Conservation (phyloP, 2,888 invertebrate species). For the Dendrolimus houi region DNA sequence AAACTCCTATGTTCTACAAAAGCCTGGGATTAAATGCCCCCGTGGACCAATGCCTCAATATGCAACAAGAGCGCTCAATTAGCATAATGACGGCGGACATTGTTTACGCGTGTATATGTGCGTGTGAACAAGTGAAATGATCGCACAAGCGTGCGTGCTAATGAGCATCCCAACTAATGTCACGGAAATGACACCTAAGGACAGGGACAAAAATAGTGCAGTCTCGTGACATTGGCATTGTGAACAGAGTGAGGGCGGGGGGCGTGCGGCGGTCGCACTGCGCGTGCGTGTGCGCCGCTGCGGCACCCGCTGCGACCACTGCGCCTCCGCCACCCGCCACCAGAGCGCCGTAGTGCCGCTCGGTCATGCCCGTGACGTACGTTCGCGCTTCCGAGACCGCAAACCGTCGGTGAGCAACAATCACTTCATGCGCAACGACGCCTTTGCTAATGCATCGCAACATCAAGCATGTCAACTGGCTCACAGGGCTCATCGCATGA, state of each 20-base stretch:
- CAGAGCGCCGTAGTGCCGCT: background rate
- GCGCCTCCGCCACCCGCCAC: background rate
- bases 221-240: conserved; percentile 41
- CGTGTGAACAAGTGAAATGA: background rate
- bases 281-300: conserved; percentile 3
- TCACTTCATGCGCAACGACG: too few relatives aligned
- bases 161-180: background rate
- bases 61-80: too few relatives aligned
- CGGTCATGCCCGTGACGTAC: conserved; percentile 43
- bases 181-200: conserved; percentile 25
- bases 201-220: conserved; percentile 29
- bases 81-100: background rate
- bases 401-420: too few relatives aligned
- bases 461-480: too few relatives aligned
- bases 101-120: background rate
- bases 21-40: too few relatives aligned
- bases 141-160: background rate
- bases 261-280: conserved; percentile 3
- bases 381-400: conserved; percentile 22
- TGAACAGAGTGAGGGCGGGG: conserved; percentile 11
- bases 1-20: too few relatives aligned
- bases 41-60: too few relatives aligned
- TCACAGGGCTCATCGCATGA: too few relatives aligned
- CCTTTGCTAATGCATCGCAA: too few relatives aligned
- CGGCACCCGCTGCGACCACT: too few relatives aligned